phyloP scores from a whole-genome alignment of 2,888 invertebrate genomes.

The Aricia artaxerxes region DNA sequence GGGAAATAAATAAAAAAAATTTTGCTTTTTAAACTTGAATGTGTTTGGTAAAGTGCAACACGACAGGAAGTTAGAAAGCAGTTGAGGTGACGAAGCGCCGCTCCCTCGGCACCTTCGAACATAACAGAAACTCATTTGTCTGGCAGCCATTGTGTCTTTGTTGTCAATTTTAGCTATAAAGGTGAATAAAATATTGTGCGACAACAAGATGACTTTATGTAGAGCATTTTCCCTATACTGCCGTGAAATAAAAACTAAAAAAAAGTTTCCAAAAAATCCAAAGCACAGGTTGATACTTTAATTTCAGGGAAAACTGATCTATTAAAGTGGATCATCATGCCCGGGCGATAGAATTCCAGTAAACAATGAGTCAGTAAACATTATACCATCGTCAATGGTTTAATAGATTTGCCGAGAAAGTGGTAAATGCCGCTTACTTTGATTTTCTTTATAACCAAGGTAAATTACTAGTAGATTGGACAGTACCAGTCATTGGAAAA shows the following conservation, averaged over 20 bases:
- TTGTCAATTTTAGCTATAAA: conserved; percentile 9
- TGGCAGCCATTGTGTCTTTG: conserved; percentile 6
- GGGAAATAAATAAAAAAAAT: not conserved
- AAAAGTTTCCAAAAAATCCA: not conserved
- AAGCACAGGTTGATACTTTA: not conserved
- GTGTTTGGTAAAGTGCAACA: conserved; percentile 17
- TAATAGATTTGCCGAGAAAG: too few species aligned
- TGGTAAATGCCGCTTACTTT: too few species aligned
- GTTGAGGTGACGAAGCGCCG: not conserved
- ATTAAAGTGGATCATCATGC: not conserved
- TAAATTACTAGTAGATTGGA: too few species aligned
- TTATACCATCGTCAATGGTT: too few species aligned
- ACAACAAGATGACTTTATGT: too few species aligned
- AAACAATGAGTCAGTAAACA: not conserved
- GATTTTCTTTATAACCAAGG: too few species aligned
- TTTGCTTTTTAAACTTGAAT: not conserved
- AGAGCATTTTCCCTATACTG: not conserved
- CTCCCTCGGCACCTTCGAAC: conserved; percentile 16
- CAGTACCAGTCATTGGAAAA: too few species aligned
- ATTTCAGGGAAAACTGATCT: not conserved
- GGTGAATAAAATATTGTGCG: not conserved
- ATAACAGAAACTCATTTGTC: conserved; percentile 17
- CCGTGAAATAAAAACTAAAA: too few species aligned
- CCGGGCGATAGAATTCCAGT: not conserved
- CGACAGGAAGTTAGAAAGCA: not conserved